Evolutionary conservation across 2,888 invertebrate genomes (phyloP).

Genomic region (Cantharis rustica): DNA sequence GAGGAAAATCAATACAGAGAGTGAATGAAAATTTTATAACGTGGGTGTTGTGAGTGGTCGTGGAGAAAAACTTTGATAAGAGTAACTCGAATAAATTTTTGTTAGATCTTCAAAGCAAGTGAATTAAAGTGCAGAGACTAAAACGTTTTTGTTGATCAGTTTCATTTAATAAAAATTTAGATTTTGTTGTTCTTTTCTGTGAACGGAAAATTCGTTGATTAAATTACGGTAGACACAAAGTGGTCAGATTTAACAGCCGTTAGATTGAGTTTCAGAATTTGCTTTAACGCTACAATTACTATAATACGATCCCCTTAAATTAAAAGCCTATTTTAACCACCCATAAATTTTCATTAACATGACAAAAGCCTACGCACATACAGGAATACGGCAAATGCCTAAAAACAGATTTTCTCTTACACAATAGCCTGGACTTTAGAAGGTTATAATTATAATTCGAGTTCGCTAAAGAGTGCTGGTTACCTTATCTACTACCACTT

Average conservation of each 20-base stretch:
- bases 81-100: neutral
- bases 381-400: slow-evolving; percentile 8
- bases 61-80: neutral
- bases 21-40: neutral
- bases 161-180: neutral
- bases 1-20: neutral
- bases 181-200: neutral
- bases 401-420: slow-evolving; percentile 14
- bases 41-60: neutral
- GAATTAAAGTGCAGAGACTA: neutral
- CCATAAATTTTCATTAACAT: slow-evolving; percentile 29
- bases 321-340: slow-evolving; percentile 27
- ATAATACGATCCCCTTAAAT: slow-evolving; percentile 22
- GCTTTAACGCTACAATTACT: slow-evolving; percentile 25
- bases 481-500: neutral
- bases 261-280: slow-evolving; percentile 1
- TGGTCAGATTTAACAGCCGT: slow-evolving; percentile 25
- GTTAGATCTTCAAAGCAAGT: neutral
- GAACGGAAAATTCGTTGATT: slow-evolving; percentile 10
- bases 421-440: neutral
- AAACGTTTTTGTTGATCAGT: neutral
- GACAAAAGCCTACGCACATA: slow-evolving; percentile 18
- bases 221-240: slow-evolving; percentile 17
- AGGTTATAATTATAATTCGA: neutral
- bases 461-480: neutral